Percentiles rank a stretch among this genome's conserved stretches.
These are phyloP conservation scores for Zalophus californianus DNA, from an alignment of 2,797 vertebrate species.

Conservation along the genomic window DNA sequence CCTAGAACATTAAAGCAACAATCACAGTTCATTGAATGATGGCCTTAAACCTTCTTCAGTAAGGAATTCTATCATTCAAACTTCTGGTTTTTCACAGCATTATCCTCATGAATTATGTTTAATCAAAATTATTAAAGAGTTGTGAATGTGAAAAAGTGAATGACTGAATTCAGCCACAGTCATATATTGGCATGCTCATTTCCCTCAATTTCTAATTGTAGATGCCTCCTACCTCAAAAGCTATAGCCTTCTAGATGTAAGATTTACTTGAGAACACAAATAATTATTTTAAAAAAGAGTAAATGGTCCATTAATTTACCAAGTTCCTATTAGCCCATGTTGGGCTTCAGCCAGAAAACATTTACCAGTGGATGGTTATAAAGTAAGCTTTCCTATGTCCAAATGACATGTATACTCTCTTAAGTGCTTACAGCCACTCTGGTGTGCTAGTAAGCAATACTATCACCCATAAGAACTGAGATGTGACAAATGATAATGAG, in stretches of 20 bases:
- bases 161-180: neutral
- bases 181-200: neutral
- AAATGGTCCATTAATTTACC: constrained; percentile 45
- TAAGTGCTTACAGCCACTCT: neutral
- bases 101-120: neutral
- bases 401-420: neutral
- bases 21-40: neutral
- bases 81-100: neutral
- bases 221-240: neutral
- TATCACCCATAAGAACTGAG: constrained; percentile 37
- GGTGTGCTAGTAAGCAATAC: neutral
- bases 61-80: neutral
- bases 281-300: neutral
- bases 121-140: constrained; percentile 12
- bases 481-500: neutral
- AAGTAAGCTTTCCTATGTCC: neutral
- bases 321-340: neutral
- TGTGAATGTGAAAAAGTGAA: neutral
- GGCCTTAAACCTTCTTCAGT: neutral
- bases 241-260: neutral
- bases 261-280: constrained; percentile 11
- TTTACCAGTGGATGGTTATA: neutral
- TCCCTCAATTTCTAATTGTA: neutral
- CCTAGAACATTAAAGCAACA: neutral
- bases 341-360: constrained; percentile 30